Percentiles rank a stretch among this genome's conserved stretches.
These are phyloP conservation scores for Drosophila punjabiensis DNA, from an alignment of 1,140 invertebrate species.

Conservation along the genomic window DNA sequence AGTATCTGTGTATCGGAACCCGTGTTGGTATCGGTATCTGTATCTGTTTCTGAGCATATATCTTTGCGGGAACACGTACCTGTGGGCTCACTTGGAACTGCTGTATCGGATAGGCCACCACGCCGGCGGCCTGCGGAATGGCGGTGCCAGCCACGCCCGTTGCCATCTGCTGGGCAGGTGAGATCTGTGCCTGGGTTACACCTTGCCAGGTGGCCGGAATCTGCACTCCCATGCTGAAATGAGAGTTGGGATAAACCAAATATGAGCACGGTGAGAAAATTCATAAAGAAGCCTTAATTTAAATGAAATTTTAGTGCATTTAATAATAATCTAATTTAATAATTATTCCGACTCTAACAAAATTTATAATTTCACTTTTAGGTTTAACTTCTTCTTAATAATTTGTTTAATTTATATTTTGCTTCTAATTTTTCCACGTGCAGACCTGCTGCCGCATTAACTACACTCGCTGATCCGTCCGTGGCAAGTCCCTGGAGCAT, in stretches of 20 bases:
- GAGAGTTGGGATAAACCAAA: not conserved
- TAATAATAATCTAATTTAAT: too few relatives aligned
- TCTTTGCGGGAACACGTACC: conserved; percentile 63
- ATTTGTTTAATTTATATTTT: not conserved
- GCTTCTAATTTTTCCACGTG: not conserved
- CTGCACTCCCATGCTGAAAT: conserved; percentile 91
- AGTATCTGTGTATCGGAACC: conserved; percentile 28
- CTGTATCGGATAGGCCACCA: conserved; percentile 93
- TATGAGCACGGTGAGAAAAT: conserved; percentile 14
- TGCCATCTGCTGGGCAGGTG: conserved; percentile 87
- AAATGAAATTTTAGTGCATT: not conserved
- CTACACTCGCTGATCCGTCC: conserved; percentile 24
- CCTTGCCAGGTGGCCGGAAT: conserved; percentile 89
- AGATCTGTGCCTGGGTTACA: conserved; percentile 87
- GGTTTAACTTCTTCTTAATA: too few relatives aligned
- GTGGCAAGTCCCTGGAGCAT: conserved; percentile 36
- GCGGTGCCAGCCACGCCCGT: conserved; percentile 86
- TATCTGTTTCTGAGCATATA: conserved; percentile 15
- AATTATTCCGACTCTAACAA: too few relatives aligned
- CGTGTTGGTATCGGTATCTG: conserved; percentile 6
- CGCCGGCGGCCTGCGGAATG: conserved; percentile 88
- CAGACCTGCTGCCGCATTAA: conserved; percentile 13
- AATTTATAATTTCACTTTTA: too few relatives aligned
- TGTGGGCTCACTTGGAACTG: conserved; percentile 91
- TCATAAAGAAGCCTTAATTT: not conserved